phyloP scores from a whole-genome alignment of 2,113 vertebrate genomes.

The Rhinolophus sinicus region DNA sequence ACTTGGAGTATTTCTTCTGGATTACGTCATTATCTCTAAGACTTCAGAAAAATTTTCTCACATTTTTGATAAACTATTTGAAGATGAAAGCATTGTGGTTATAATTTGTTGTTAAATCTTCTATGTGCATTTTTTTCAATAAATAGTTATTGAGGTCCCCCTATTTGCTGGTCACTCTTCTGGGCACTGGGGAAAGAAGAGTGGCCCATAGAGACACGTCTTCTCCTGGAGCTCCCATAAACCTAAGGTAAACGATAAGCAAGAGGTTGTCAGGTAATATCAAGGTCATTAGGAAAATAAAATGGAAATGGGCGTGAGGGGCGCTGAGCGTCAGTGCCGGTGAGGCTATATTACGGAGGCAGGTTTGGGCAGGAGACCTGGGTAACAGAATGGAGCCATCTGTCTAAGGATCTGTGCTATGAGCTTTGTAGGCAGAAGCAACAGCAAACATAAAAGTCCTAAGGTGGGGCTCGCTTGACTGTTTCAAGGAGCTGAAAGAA shows the following conservation, averaged over 20 bases:
- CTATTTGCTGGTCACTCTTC: neutral
- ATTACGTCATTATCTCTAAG: conserved; percentile 19
- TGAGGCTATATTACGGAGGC: neutral
- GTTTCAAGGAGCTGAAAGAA: neutral
- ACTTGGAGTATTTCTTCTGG: conserved; percentile 21
- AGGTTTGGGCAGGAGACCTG: neutral
- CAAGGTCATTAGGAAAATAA: neutral
- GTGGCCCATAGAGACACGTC: no score
- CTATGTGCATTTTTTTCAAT: neutral
- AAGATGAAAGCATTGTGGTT: neutral
- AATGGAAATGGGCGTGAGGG: neutral
- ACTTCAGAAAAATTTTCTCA: neutral
- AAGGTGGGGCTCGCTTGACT: neutral
- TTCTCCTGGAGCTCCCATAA: neutral
- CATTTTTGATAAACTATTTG: conserved; percentile 18
- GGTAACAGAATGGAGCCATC: neutral
- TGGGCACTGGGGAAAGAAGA: neutral
- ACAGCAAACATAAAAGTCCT: neutral
- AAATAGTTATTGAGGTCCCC: neutral
- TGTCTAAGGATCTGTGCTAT: no score
- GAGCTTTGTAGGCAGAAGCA: neutral
- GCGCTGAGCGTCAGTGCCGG: neutral
- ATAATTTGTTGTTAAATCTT: neutral
- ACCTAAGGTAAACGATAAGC: neutral
- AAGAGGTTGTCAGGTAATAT: neutral